Conservation (phyloP, 2,113 vertebrate species). For the Lophius piscatorius region DNA sequence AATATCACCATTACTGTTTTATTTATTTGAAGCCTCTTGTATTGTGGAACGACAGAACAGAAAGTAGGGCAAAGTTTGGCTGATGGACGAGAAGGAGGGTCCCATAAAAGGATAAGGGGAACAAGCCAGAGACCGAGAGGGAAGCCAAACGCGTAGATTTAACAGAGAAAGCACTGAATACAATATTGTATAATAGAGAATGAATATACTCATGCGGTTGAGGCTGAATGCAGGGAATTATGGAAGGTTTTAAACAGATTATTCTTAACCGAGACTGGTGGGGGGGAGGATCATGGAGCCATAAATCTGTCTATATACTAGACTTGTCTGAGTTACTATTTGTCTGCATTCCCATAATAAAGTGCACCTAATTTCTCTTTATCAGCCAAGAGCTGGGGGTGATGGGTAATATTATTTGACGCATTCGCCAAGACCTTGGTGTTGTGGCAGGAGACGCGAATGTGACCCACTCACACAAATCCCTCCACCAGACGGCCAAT, state of each 20-base stretch:
- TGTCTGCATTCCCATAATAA: constrained; percentile 32
- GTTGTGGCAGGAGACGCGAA: constrained; percentile 42
- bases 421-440: constrained; percentile 27
- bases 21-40: constrained; percentile 20
- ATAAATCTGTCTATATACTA: background rate
- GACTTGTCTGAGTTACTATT: constrained; percentile 26
- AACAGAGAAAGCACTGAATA: constrained; percentile 45
- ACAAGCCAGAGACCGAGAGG: constrained; percentile 38
- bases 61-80: constrained; percentile 32
- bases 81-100: constrained; percentile 11
- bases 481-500: constrained; percentile 30
- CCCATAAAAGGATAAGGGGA: constrained; percentile 47
- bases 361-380: constrained; percentile 48
- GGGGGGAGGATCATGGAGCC: constrained; percentile 2
- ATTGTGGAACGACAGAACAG: constrained; percentile 23
- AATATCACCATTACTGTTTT: no score
- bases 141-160: constrained; percentile 41
- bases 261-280: constrained; percentile 35
- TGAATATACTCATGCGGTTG: constrained; percentile 52
- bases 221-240: constrained; percentile 47
- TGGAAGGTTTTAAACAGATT: constrained; percentile 53
- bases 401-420: constrained; percentile 63
- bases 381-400: constrained; percentile 42
- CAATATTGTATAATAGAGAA: constrained; percentile 52
- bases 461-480: constrained; percentile 56